Percentiles rank a stretch among this genome's conserved stretches.
phyloP scores from a whole-genome alignment of 2,797 vertebrate species.

The Monodelphis domestica region DNA sequence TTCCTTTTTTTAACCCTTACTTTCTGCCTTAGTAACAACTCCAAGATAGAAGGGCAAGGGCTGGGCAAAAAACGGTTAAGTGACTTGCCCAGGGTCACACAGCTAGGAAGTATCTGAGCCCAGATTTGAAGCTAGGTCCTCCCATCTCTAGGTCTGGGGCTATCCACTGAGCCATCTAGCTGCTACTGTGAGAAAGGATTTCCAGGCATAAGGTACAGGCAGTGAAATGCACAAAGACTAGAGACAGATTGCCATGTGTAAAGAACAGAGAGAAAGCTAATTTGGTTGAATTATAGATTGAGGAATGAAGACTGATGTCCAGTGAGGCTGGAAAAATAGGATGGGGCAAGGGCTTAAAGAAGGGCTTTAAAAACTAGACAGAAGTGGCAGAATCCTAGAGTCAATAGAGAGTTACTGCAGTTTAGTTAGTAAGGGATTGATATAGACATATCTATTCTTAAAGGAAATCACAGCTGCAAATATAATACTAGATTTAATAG shows the following conservation, averaged over 20 bases:
- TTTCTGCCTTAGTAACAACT: too few relatives aligned
- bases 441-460: background rate
- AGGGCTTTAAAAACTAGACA: background rate
- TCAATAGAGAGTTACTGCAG: background rate
- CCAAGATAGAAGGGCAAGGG: too few relatives aligned
- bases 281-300: background rate
- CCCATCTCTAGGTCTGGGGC: too few relatives aligned
- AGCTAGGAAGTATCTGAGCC: too few relatives aligned
- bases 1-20: too few relatives aligned
- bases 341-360: background rate
- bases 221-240: background rate
- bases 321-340: background rate
- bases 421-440: background rate
- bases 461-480: background rate
- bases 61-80: too few relatives aligned
- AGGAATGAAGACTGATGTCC: background rate
- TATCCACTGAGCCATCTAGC: too few relatives aligned
- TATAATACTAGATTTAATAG: background rate
- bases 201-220: background rate
- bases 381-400: background rate
- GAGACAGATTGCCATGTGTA: background rate
- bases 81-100: too few relatives aligned
- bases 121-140: too few relatives aligned
- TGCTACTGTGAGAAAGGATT: background rate
- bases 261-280: background rate